These are phyloP conservation scores for Oryzias sinensis DNA, from an alignment of 2,797 vertebrate genomes.

Conservation along the genomic window DNA sequence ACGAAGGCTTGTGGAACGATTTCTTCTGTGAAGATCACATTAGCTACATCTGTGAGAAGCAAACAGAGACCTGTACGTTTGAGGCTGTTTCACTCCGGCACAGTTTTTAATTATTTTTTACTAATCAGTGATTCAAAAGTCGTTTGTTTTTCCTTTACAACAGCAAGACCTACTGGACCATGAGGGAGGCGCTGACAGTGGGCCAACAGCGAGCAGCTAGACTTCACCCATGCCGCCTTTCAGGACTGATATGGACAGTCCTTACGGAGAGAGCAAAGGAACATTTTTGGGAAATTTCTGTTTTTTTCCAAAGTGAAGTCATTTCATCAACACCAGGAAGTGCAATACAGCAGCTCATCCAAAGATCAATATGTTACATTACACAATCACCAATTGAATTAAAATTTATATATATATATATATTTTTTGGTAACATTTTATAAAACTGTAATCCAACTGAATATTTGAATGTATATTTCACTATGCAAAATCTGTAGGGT, in stretches of 20 bases:
- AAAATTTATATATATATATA: conserved; percentile 26
- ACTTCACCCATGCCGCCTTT: conserved; percentile 47
- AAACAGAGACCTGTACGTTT: conserved; percentile 80
- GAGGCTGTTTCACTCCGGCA: not conserved
- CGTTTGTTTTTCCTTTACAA: conserved; percentile 1
- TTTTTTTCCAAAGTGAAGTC: conserved; percentile 48
- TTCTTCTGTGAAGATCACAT: conserved; percentile 91
- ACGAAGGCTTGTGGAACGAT: conserved; percentile 90
- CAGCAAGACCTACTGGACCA: conserved; percentile 50
- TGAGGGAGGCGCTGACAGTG: conserved; percentile 47
- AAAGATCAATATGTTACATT: conserved; percentile 47
- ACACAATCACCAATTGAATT: conserved; percentile 46
- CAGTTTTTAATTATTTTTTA: not conserved
- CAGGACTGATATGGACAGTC: conserved; percentile 54
- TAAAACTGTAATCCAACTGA: conserved; percentile 67
- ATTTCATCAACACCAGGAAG: conserved; percentile 57
- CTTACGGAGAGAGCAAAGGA: conserved; percentile 50
- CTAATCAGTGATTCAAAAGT: not conserved
- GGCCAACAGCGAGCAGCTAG: conserved; percentile 59
- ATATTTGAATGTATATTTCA: conserved; percentile 79
- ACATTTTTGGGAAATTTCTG: conserved; percentile 48
- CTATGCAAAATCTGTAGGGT: conserved; percentile 60
- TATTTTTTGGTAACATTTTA: conserved; percentile 57
- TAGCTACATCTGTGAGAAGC: conserved; percentile 91
- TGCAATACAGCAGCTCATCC: conserved; percentile 67